A percentile compares a stretch with the other conserved stretches of the same genome.
These are phyloP conservation scores for Gavialis gangeticus DNA, from an alignment of 2,113 vertebrate genomes.

Conservation along the genomic window DNA sequence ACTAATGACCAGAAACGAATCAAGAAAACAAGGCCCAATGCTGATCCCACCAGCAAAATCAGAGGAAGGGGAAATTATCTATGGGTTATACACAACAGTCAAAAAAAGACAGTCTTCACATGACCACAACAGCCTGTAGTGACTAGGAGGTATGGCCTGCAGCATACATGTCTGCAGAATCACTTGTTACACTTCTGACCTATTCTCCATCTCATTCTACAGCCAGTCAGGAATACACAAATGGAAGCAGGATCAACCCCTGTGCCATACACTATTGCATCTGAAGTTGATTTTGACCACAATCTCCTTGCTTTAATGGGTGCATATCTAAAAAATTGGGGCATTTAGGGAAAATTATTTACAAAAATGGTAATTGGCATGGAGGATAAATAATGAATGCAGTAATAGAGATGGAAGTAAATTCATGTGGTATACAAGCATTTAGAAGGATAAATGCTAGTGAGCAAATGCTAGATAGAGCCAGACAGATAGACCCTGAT, in stretches of 20 bases:
- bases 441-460: background rate
- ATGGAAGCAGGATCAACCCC: background rate
- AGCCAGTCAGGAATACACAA: background rate
- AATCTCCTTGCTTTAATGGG: rapidly evolving
- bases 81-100: rapidly evolving
- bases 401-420: background rate
- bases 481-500: background rate
- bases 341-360: background rate
- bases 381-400: background rate
- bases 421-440: background rate
- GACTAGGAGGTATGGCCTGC: background rate
- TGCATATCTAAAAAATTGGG: rapidly evolving
- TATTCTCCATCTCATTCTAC: background rate
- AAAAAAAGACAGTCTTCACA: background rate
- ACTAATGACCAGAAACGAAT: background rate
- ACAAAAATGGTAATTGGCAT: background rate
- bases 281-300: background rate
- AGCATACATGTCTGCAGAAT: rapidly evolving
- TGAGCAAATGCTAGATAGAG: background rate
- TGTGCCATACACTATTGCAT: background rate
- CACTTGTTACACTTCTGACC: rapidly evolving
- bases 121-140: background rate
- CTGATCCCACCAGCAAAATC: too few relatives aligned
- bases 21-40: background rate
- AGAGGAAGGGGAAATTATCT: background rate